A percentile compares a stretch with the other conserved stretches of the same genome.
Conservation (phyloP, 2,113 vertebrate genomes). For the Oreochromis spilurus region DNA sequence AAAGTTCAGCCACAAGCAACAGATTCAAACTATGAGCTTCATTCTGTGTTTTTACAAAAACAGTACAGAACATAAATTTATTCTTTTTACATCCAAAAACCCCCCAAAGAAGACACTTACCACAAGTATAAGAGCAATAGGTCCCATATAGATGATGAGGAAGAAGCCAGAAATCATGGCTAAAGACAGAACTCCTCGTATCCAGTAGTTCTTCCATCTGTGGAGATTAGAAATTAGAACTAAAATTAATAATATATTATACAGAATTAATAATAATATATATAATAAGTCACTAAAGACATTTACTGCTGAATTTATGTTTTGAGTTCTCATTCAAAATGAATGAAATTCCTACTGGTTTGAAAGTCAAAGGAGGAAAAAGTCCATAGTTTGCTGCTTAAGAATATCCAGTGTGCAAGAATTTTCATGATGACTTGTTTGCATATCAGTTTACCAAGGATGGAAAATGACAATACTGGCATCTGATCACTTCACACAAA, state of each 20-base stretch:
- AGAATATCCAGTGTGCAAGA: neutral
- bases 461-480: neutral
- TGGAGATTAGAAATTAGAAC: neutral
- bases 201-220: constrained; percentile 99
- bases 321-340: neutral
- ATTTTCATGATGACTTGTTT: neutral
- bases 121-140: constrained; percentile 85
- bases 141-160: constrained; percentile 91
- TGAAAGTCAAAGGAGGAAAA: neutral
- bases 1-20: neutral
- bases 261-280: neutral
- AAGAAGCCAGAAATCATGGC: constrained; percentile 92
- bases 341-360: accelerated
- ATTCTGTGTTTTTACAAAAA: neutral
- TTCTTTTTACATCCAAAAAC: neutral
- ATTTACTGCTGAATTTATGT: neutral
- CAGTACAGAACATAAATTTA: accelerated
- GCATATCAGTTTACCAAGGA: neutral
- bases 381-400: neutral
- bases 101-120: neutral
- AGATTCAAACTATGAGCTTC: neutral
- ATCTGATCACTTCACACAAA: neutral
- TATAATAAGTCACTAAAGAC: neutral
- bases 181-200: constrained; percentile 90
- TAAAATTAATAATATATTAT: neutral